Evolutionary conservation across 2,797 vertebrate species (phyloP).

Genomic region (Dermochelys coriacea): DNA sequence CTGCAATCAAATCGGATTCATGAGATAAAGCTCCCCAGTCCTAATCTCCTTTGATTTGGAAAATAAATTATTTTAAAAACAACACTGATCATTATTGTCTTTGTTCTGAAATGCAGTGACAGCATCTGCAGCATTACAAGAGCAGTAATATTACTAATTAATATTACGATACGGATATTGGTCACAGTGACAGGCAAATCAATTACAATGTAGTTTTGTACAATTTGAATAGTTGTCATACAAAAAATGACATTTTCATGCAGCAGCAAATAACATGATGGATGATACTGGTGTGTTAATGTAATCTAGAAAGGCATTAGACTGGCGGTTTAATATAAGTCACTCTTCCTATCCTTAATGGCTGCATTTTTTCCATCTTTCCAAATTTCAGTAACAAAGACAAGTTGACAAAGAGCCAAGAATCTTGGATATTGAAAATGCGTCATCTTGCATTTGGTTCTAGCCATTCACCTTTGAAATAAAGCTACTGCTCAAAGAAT

Average conservation of each 20-base stretch:
- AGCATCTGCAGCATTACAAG: neutral
- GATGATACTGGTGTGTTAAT: neutral
- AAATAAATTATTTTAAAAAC: neutral
- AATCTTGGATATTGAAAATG: neutral
- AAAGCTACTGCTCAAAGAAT: neutral
- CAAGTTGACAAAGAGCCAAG: neutral
- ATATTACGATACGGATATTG: neutral
- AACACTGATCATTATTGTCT: neutral
- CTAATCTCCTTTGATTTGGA: neutral
- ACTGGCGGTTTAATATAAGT: neutral
- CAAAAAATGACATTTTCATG: neutral
- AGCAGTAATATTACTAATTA: neutral
- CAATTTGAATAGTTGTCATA: neutral
- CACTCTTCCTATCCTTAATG: neutral
- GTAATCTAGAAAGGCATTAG: neutral
- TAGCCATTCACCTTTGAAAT: neutral
- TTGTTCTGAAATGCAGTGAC: neutral
- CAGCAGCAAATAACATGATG: neutral
- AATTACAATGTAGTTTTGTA: neutral
- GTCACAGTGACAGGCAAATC: neutral
- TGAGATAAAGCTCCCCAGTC: neutral
- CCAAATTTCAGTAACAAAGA: neutral
- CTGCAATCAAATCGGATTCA: neutral
- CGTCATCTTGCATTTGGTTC: neutral
- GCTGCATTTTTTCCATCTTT: neutral